These are phyloP conservation scores for Sandelia bainsii DNA, from an alignment of 2,797 vertebrate species.

Conservation along the genomic window DNA sequence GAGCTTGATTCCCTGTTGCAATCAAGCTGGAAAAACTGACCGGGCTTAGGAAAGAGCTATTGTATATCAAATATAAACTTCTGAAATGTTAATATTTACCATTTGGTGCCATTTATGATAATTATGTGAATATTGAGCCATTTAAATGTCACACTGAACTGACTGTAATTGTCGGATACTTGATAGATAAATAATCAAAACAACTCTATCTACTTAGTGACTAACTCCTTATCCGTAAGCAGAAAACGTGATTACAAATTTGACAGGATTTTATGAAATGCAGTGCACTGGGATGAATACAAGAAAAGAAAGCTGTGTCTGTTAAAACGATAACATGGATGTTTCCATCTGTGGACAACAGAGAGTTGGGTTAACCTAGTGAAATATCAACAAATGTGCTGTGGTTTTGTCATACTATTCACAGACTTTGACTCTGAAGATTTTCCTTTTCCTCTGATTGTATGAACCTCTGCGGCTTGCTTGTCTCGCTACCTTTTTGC, in stretches of 20 bases:
- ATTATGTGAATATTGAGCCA: background rate
- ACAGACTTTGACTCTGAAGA: slow-evolving; percentile 25
- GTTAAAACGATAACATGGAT: background rate
- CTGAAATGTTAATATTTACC: background rate
- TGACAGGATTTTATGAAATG: background rate
- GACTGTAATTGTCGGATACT: background rate
- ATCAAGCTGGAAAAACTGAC: too few species aligned
- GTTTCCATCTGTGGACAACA: slow-evolving; percentile 22
- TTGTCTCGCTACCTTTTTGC: slow-evolving; percentile 59
- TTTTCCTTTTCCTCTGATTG: slow-evolving; percentile 57
- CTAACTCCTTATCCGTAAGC: background rate
- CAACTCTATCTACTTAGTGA: background rate
- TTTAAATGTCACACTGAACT: background rate
- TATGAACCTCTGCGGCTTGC: slow-evolving; percentile 61
- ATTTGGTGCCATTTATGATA: too few species aligned
- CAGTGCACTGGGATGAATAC: background rate
- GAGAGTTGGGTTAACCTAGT: background rate
- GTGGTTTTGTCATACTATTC: slow-evolving; percentile 23
- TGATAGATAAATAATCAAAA: background rate
- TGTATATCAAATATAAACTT: background rate
- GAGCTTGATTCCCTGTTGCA: too few species aligned
- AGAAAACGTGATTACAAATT: background rate
- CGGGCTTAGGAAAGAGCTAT: too few species aligned
- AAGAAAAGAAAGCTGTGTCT: background rate
- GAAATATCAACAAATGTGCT: slow-evolving; percentile 3